Base-by-base conservation (phyloP, 2,888 invertebrate species). In the Lymantria dispar region DNA sequence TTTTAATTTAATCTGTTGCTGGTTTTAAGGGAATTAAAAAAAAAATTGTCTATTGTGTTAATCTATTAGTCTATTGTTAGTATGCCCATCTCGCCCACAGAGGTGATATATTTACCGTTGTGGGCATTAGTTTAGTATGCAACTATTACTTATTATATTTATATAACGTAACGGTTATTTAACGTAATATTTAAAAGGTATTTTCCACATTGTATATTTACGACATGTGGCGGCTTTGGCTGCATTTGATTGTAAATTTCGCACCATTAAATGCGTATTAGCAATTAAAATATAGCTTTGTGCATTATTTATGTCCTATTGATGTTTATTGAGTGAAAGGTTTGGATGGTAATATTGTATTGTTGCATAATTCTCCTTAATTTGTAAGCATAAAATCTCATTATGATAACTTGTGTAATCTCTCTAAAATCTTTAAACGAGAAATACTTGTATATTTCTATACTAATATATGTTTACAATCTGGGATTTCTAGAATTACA, bases 161-260 rank as follows among this genome's bases (percentile, higher is more conserved):
- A 22, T 22, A 22, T 33, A 33, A 33, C 10, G 15, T 47, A 40
- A 47, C 31, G 15, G 29, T 15, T 42, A 10, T 36, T 8, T 22
- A 22, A 5, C 22, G 22, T 22, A 22, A 22, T 22, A 22, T 22
- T 22, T 22, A 22, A 22, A 22, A 37, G 11, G 30, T 22, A 30
- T 52, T 48, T 60, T 51, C 50, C 38, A 49, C 42, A 44, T 54
- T 53, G 52, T 43, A 47, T 33, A 22, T 60, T 64, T 64, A 64
- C 53, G 60, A 60, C 36, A 44, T 22, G 22, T 3, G n/a, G 38
- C 48, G 42, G 31, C 39, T 10, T 43, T 44, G 12, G 39, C 31
- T 40, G 15, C 13, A 31, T 8, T 10, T 15, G 12, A 45, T 36
- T 36, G 42, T 41, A 45, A 41, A 44, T 45, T 49, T 49, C 43